These are phyloP conservation scores for Galerucella pusilla DNA, from an alignment of 2,888 invertebrate genomes.

Conservation along the genomic window DNA sequence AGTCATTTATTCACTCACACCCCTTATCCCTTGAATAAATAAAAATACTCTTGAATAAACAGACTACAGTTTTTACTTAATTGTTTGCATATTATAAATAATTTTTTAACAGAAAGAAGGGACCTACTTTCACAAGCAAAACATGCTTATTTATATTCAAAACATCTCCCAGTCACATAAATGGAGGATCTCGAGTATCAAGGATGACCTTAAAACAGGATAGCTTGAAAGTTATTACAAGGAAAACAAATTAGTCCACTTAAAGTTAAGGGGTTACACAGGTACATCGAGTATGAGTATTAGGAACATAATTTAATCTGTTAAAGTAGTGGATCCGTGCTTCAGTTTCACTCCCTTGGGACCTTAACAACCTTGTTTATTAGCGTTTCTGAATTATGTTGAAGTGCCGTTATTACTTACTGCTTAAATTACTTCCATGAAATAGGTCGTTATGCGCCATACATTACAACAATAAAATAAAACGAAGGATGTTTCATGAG, in stretches of 20 bases:
- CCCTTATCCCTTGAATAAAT: too few species aligned
- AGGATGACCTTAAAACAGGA: not conserved
- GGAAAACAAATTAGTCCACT: conserved; percentile 19
- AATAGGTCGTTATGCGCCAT: conserved; percentile 13
- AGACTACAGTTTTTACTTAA: too few species aligned
- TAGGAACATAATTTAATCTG: conserved; percentile 25
- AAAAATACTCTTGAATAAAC: too few species aligned
- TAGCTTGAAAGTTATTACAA: not conserved
- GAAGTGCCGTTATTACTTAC: conserved; percentile 18
- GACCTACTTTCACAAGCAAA: too few species aligned
- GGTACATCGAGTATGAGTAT: conserved; percentile 13
- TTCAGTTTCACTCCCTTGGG: conserved; percentile 18
- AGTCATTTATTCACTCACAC: too few species aligned
- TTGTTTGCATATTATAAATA: too few species aligned
- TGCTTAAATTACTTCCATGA: conserved; percentile 27
- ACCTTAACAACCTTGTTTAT: conserved; percentile 30
- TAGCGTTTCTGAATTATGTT: conserved; percentile 27
- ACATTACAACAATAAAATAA: conserved; percentile 9
- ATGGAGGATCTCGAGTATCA: not conserved
- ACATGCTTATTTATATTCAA: too few species aligned
- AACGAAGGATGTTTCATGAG: conserved; percentile 14
- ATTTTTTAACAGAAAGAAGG: too few species aligned
- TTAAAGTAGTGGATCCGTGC: not conserved
- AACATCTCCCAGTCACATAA: not conserved
- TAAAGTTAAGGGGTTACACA: conserved; percentile 7